phyloP scores from a whole-genome alignment of 2,797 vertebrate genomes.

The Acomys russatus region DNA sequence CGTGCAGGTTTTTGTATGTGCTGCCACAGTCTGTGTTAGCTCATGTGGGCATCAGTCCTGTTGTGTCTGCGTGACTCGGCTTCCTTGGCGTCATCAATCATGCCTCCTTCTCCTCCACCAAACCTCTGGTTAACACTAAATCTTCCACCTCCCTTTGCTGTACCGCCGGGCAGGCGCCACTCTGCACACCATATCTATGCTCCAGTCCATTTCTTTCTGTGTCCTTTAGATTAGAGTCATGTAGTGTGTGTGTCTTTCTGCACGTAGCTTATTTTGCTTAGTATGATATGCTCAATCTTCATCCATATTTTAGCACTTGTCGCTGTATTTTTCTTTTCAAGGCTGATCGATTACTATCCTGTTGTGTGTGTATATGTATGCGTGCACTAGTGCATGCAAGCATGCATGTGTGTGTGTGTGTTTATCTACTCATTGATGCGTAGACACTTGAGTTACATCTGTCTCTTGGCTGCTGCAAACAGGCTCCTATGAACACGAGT shows the following conservation, averaged over 20 bases:
- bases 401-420: not conserved
- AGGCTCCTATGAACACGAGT: not conserved
- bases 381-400: not conserved
- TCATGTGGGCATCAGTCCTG: not conserved
- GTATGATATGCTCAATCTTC: not conserved
- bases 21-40: not conserved
- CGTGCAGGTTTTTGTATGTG: no score
- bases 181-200: not conserved
- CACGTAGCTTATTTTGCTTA: not conserved
- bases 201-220: not conserved
- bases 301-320: not conserved
- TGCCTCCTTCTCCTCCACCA: not conserved
- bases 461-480: not conserved
- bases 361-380: not conserved
- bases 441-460: not conserved
- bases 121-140: not conserved
- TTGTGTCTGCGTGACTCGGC: not conserved
- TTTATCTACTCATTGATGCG: not conserved
- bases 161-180: not conserved
- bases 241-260: not conserved
- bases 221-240: not conserved
- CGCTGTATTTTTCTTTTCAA: slow-evolving; percentile 15
- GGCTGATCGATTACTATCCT: not conserved
- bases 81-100: not conserved
- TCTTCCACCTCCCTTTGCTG: no score